Evolutionary conservation across 1,140 invertebrate genomes (phyloP).

Genomic region (Bombus ignitus): DNA sequence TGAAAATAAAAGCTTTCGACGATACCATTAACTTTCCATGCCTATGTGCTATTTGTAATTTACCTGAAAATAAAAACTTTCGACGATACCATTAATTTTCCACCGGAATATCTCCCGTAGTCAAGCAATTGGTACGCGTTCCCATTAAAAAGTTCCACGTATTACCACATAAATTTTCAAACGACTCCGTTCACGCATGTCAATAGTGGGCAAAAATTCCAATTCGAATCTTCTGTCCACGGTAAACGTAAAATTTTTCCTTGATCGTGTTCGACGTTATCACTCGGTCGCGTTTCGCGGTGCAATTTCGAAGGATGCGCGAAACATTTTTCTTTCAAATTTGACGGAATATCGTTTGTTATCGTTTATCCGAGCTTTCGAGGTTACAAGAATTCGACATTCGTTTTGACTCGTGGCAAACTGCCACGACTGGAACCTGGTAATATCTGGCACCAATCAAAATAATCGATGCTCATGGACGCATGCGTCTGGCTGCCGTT

Average conservation of each 20-base stretch:
- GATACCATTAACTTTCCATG: background rate
- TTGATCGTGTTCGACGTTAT: too few relatives aligned
- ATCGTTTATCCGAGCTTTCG: constrained; percentile 18
- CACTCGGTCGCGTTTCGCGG: background rate
- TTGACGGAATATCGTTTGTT: constrained; percentile 1
- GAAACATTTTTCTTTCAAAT: background rate
- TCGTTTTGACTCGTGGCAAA: constrained; percentile 59
- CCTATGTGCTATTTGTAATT: background rate
- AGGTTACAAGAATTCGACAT: constrained; percentile 47
- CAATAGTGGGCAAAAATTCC: background rate
- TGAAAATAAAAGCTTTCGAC: background rate
- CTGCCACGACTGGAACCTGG: constrained; percentile 51
- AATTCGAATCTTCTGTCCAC: background rate
- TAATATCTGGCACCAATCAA: constrained; percentile 63
- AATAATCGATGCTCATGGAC: constrained; percentile 63
- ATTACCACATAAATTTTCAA: background rate
- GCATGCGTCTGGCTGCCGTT: constrained; percentile 57
- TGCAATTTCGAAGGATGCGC: background rate
- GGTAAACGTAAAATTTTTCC: background rate
- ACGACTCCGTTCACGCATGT: background rate
- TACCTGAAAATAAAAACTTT: background rate
- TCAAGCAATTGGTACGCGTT: background rate
- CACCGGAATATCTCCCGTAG: fast-evolving
- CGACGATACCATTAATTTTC: background rate
- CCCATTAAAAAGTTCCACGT: background rate